phyloP scores from a whole-genome alignment of 2,888 invertebrate genomes.

The Pocota personata region DNA sequence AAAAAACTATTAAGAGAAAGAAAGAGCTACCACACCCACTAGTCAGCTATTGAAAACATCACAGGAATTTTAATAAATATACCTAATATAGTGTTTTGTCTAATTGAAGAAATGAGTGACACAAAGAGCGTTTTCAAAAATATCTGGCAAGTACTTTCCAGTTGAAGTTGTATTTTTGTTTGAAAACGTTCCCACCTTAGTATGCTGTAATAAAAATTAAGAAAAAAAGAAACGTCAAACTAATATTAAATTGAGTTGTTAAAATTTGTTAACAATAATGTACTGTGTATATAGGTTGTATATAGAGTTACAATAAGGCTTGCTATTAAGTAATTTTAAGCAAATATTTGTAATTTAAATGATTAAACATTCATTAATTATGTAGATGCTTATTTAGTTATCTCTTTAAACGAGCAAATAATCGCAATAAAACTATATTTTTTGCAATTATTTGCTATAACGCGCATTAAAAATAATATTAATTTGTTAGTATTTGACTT shows the following conservation, averaged over 20 bases:
- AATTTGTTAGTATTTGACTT: background rate
- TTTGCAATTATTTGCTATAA: background rate
- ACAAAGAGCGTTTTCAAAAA: background rate
- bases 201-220: slow-evolving; percentile 16
- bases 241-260: slow-evolving; percentile 1
- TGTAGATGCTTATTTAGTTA: background rate
- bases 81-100: background rate
- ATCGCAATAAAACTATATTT: background rate
- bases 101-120: background rate
- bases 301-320: slow-evolving; percentile 42
- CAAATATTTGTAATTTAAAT: background rate
- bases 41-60: slow-evolving; percentile 50
- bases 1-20: background rate
- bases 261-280: slow-evolving; percentile 26
- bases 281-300: slow-evolving; percentile 71
- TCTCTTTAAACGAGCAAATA: slow-evolving; percentile 29
- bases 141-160: no score
- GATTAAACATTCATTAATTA: background rate
- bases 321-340: slow-evolving; percentile 19
- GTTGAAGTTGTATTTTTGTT: background rate
- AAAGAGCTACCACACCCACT: slow-evolving; percentile 50
- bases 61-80: background rate
- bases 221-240: background rate
- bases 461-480: slow-evolving; percentile 3
- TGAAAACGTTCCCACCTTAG: background rate